A percentile compares a stretch with the other conserved stretches of the same genome.
These are phyloP conservation scores for Rhodeus uyekii DNA, from an alignment of 2,797 vertebrate genomes.

Conservation along the genomic window DNA sequence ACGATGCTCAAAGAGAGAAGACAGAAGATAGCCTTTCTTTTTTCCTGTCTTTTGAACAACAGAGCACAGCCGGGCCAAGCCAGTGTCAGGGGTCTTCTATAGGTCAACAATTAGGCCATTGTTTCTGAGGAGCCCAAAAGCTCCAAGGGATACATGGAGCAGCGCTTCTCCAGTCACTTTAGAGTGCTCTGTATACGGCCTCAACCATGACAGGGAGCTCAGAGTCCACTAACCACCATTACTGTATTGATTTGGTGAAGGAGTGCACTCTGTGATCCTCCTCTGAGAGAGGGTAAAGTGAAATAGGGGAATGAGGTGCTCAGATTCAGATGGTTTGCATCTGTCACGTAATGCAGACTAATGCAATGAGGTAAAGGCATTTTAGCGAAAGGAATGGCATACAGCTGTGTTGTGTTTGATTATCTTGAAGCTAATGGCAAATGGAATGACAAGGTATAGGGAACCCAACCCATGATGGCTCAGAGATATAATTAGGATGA, in stretches of 20 bases:
- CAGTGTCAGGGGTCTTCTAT: slow-evolving; percentile 44
- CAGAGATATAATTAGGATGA: slow-evolving; percentile 60
- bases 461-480: slow-evolving; percentile 56
- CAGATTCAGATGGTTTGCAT: slow-evolving; percentile 50
- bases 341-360: slow-evolving; percentile 26
- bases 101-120: slow-evolving; percentile 76
- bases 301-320: slow-evolving; percentile 39
- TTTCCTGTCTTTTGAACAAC: slow-evolving; percentile 67
- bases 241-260: slow-evolving; percentile 81
- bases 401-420: slow-evolving; percentile 5
- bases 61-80: slow-evolving; percentile 54
- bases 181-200: slow-evolving; percentile 71
- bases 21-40: slow-evolving; percentile 34
- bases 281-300: slow-evolving; percentile 56
- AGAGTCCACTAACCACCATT: slow-evolving; percentile 66
- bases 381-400: slow-evolving; percentile 29
- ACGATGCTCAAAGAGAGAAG: slow-evolving; percentile 23
- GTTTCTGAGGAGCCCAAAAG: slow-evolving; percentile 68
- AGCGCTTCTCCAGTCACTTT: slow-evolving; percentile 34
- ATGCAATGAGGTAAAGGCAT: slow-evolving; percentile 56
- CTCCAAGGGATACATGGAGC: slow-evolving; percentile 67
- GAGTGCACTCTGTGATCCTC: slow-evolving; percentile 65
- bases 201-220: slow-evolving; percentile 66
- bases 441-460: slow-evolving; percentile 23
- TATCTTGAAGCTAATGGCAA: slow-evolving; percentile 33